Conservation (phyloP, 2,113 vertebrate species). For the Glaucidium brasilianum region DNA sequence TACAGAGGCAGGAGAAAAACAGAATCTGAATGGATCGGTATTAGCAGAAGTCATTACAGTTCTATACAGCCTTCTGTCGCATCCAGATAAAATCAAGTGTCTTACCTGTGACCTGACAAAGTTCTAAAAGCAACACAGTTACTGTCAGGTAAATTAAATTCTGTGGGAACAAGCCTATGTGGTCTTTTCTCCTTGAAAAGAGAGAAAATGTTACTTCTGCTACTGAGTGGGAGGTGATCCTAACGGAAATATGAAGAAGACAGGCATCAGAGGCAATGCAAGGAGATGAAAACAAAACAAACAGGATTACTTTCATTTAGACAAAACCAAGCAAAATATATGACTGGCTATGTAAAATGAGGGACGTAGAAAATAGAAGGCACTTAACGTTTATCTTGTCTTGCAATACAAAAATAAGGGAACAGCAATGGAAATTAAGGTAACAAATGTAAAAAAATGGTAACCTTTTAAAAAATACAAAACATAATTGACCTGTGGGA, state of each 20-base stretch:
- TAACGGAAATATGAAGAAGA: neutral
- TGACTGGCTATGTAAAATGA: neutral
- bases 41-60: neutral
- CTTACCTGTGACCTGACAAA: neutral
- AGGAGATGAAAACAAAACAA: neutral
- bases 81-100: neutral
- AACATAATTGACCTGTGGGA: neutral
- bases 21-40: neutral
- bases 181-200: neutral
- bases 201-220: neutral
- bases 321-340: neutral
- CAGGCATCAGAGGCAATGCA: neutral
- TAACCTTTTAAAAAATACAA: neutral
- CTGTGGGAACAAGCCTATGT: neutral
- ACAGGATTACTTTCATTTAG: neutral
- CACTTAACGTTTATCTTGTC: conserved; percentile 50
- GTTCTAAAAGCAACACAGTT: neutral
- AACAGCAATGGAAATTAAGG: conserved; percentile 32
- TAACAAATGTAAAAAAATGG: conserved; percentile 29
- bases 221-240: neutral
- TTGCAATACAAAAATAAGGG: conserved; percentile 31
- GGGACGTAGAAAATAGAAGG: neutral
- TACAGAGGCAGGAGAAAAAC: neutral
- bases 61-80: neutral
- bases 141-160: neutral